Evolutionary conservation across 2,888 invertebrate species (phyloP).

Genomic region (Spilarctia lutea): DNA sequence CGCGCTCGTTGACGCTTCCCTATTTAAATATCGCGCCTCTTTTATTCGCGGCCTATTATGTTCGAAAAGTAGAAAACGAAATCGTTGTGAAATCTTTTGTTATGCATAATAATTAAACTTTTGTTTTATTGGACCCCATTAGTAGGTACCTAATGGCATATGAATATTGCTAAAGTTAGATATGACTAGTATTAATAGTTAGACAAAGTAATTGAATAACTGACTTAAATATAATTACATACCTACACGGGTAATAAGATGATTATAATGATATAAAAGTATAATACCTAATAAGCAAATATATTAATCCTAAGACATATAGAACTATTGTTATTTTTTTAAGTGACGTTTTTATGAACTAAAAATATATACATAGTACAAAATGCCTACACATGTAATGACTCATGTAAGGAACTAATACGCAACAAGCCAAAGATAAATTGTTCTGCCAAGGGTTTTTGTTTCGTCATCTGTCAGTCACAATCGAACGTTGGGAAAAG

Average conservation of each 20-base stretch:
- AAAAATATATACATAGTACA: no score
- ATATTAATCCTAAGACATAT: no score
- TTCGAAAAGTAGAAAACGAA: conserved; percentile 67
- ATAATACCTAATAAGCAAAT: no score
- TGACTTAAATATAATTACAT: no score
- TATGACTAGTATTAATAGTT: no score
- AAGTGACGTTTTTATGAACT: not conserved
- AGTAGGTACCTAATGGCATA: not conserved
- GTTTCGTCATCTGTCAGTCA: conserved; percentile 41
- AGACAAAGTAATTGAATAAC: no score
- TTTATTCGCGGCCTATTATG: conserved; percentile 71
- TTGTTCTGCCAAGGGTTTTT: conserved; percentile 28
- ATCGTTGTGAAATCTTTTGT: conserved; percentile 73
- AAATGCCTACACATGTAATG: not conserved
- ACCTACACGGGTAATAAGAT: no score
- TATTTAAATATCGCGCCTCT: conserved; percentile 76
- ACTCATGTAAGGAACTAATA: conserved; percentile 6
- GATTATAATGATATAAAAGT: no score
- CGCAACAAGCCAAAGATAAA: conserved; percentile 42
- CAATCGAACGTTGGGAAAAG: conserved; percentile 45
- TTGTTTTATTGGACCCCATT: conserved; percentile 51
- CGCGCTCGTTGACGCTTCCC: conserved; percentile 70
- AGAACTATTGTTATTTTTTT: not conserved
- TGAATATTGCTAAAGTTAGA: not conserved
- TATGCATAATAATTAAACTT: conserved; percentile 61